Conservation (phyloP, 2,113 vertebrate genomes). For the Rhinolophus ferrumequinum region DNA sequence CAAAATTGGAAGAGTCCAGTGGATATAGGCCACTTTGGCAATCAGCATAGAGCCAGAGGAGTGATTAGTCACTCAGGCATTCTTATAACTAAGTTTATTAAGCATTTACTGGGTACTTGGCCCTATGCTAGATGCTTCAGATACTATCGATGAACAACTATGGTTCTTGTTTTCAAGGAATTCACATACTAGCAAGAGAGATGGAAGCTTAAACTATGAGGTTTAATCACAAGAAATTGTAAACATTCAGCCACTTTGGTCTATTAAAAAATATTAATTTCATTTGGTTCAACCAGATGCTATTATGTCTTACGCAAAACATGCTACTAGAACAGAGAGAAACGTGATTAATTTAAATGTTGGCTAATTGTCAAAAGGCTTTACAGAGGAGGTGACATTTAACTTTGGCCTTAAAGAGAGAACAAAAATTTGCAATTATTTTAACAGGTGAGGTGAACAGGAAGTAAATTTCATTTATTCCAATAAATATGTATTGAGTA, state of each 20-base stretch:
- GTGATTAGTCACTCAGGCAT: constrained; percentile 26
- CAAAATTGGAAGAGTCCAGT: constrained; percentile 30
- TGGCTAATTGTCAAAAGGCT: background rate
- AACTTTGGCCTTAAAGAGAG: constrained; percentile 9
- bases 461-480: background rate
- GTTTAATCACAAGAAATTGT: background rate
- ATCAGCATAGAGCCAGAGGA: background rate
- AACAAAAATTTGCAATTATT: constrained; percentile 15
- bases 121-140: background rate
- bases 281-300: background rate
- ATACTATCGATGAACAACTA: background rate
- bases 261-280: background rate
- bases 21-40: constrained; percentile 63
- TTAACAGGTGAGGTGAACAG: constrained; percentile 3
- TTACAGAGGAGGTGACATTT: constrained; percentile 10
- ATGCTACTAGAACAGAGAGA: background rate
- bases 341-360: background rate
- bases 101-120: constrained; percentile 44
- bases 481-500: background rate
- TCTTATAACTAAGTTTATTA: constrained; percentile 37
- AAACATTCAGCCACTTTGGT: background rate
- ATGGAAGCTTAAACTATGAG: background rate
- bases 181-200: background rate
- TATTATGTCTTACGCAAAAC: background rate
- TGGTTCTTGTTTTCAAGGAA: constrained; percentile 53